Conservation (phyloP, 2,888 invertebrate genomes). For the Caenorhabditis angaria region DNA sequence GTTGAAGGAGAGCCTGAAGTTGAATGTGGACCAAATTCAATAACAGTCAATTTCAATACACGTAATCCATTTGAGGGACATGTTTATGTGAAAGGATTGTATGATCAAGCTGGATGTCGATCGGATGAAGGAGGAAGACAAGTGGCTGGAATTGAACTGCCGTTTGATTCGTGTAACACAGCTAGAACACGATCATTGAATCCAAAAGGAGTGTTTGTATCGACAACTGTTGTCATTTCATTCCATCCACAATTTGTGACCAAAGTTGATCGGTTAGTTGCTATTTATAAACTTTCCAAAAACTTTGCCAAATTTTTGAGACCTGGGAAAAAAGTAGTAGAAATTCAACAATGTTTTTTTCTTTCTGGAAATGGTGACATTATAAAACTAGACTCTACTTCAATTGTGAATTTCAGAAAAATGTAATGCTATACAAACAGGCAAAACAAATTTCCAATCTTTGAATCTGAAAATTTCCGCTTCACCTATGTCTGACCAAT, state of each 20-base stretch:
- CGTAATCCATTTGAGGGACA: conserved; percentile 62
- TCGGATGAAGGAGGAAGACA: conserved; percentile 68
- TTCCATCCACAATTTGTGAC: conserved; percentile 72
- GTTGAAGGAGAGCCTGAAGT: conserved; percentile 68
- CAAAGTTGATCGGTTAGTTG: conserved; percentile 59
- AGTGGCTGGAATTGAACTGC: conserved; percentile 70
- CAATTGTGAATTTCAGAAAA: background rate
- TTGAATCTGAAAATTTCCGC: background rate
- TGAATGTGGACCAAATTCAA: conserved; percentile 71
- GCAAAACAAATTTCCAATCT: background rate
- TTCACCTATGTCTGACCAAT: background rate
- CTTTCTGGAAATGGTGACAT: no score
- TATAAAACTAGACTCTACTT: no score
- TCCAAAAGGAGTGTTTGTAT: conserved; percentile 71
- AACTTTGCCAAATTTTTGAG: no score
- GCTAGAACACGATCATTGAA: conserved; percentile 71
- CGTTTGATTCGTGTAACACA: conserved; percentile 72
- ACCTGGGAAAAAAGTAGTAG: no score
- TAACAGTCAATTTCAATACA: conserved; percentile 73
- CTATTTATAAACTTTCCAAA: background rate
- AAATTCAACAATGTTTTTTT: no score
- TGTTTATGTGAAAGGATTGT: conserved; percentile 68
- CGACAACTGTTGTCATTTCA: conserved; percentile 71
- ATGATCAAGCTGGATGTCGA: conserved; percentile 68
- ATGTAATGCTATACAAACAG: background rate